Percentiles rank a stretch among this genome's conserved stretches.
phyloP scores from a whole-genome alignment of 2,888 invertebrate genomes.

The Xanthorhoe spadicearia region DNA sequence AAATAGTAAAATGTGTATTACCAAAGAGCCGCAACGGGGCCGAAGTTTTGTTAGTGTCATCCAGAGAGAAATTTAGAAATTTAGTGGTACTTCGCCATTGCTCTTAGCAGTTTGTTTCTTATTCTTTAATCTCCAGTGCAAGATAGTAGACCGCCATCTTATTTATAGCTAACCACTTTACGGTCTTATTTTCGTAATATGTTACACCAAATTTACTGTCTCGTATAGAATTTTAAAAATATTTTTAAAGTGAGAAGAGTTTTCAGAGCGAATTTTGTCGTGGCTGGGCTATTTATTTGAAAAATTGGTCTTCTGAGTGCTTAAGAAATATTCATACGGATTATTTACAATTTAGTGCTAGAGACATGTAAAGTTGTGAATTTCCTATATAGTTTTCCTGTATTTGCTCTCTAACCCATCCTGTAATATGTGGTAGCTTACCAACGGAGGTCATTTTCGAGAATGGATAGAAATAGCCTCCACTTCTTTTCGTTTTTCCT shows the following conservation, averaged over 20 bases:
- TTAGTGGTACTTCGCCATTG: slow-evolving; percentile 63
- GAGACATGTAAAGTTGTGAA: slow-evolving; percentile 40
- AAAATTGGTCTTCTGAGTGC: slow-evolving; percentile 29
- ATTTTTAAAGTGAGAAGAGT: slow-evolving; percentile 30
- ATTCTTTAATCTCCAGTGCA: slow-evolving; percentile 47
- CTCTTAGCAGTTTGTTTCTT: slow-evolving; percentile 52
- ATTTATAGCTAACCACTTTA: slow-evolving; percentile 37
- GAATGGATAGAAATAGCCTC: not conserved
- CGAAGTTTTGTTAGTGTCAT: slow-evolving; percentile 74
- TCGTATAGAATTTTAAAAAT: slow-evolving; percentile 28
- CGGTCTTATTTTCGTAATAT: slow-evolving; percentile 39
- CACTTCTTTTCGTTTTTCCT: not conserved
- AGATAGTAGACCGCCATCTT: slow-evolving; percentile 34
- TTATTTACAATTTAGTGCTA: slow-evolving; percentile 34
- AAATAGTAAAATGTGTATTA: slow-evolving; percentile 47
- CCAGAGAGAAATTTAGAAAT: slow-evolving; percentile 75
- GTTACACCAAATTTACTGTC: slow-evolving; percentile 29
- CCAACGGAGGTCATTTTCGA: not conserved
- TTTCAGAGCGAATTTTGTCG: slow-evolving; percentile 18
- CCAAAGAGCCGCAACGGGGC: slow-evolving; percentile 53
- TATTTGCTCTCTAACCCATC: not conserved
- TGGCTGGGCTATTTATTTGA: slow-evolving; percentile 27
- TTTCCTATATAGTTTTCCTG: slow-evolving; percentile 2
- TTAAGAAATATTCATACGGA: slow-evolving; percentile 27
- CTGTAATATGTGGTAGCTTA: not conserved